Evolutionary conservation across 1,140 invertebrate genomes (phyloP).

Genomic region (Brachionus asplanchnoidis): DNA sequence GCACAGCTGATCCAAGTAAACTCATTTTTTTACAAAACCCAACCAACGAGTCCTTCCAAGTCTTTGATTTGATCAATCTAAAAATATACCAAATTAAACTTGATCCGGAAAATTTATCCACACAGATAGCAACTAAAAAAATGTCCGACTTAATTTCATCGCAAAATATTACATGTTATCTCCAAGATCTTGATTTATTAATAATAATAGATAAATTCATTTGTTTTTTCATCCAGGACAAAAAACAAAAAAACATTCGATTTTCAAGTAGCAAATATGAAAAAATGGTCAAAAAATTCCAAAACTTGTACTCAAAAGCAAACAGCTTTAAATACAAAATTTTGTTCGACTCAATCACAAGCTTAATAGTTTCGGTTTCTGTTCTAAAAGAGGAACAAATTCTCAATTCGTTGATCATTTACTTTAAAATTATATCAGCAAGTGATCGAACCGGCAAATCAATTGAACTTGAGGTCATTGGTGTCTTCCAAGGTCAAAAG

Average conservation of each 20-base stretch:
- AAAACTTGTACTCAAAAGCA: not conserved
- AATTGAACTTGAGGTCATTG: not conserved
- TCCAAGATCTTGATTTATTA: not conserved
- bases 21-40: not conserved
- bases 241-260: not conserved
- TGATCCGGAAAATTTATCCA: not conserved
- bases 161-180: not conserved
- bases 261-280: not conserved
- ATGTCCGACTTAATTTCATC: not conserved
- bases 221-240: not conserved
- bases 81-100: not conserved
- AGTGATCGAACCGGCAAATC: not conserved
- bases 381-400: not conserved
- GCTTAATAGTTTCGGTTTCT: not conserved
- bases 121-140: not conserved
- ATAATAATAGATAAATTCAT: not conserved
- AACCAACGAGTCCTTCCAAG: not conserved
- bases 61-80: not conserved
- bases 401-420: not conserved
- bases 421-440: not conserved
- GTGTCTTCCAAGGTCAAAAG: not conserved
- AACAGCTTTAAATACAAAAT: not conserved
- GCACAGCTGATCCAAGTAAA: not conserved
- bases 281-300: slow-evolving; percentile 24
- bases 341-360: not conserved